phyloP scores from a whole-genome alignment of 92 coral and sea anemone genomes.

The Zoanthus gigantus region DNA sequence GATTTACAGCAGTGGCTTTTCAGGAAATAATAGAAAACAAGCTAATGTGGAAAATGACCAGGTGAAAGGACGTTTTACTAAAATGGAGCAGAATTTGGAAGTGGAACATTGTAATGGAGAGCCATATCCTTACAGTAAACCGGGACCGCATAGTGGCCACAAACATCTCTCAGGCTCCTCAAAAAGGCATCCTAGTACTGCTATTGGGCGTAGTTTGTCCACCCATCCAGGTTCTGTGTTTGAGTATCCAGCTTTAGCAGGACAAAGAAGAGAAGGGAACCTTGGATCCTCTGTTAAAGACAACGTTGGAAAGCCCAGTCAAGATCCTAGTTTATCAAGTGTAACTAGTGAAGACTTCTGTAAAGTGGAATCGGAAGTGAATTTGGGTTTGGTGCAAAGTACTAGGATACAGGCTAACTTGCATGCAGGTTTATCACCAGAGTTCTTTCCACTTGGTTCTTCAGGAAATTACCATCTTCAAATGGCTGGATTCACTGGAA shows the following conservation, averaged over 20 bases:
- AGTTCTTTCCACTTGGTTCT: conserved; percentile 1
- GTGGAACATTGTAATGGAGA: not conserved
- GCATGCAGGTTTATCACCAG: conserved; percentile 42
- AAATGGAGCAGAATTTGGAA: not conserved
- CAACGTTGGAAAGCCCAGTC: not conserved
- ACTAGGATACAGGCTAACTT: not conserved
- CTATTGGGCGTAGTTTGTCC: not conserved
- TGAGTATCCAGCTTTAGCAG: conserved; percentile 20
- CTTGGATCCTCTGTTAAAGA: not conserved
- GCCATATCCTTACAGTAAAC: conserved; percentile 1
- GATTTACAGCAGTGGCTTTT: not conserved
- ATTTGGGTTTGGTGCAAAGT: conserved; percentile 11
- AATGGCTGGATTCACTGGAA: not conserved
- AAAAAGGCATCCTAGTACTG: not conserved
- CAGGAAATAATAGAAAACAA: not conserved
- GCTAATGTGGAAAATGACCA: not conserved
- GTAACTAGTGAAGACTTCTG: not conserved
- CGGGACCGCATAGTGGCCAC: not conserved
- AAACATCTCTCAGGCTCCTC: not conserved
- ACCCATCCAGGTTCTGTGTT: conserved; percentile 37
- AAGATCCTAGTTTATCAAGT: too few relatives aligned
- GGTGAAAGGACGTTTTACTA: not conserved
- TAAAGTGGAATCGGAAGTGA: not conserved
- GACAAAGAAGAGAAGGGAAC: not conserved
- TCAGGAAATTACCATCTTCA: not conserved